Base-by-base conservation (phyloP, 1,140 invertebrate genomes). In the Meloidogyne chitwoodi region DNA sequence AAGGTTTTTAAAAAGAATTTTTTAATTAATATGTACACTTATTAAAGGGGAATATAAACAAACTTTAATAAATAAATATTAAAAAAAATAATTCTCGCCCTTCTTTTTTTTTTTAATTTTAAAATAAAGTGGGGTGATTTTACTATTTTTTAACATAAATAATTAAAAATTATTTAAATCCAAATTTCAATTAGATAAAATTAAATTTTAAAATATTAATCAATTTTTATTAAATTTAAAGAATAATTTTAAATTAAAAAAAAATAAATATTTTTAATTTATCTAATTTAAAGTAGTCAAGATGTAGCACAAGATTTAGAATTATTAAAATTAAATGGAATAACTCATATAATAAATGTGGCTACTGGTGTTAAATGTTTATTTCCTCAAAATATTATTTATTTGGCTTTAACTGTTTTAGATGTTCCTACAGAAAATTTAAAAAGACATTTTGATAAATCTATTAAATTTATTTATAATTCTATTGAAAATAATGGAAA, bases 281-380 rank as follows among this genome's bases (percentile, higher is more conserved):
- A 19, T 12, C 2, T 22, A 34, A 26, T 24, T 56, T 2, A 11
- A 16, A 93, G 93, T 11, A 94, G 93, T 0, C 93, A 95, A 88
- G 93, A 95, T 89, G 92, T 93, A 77, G 91, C 91, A 38, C 88
- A 85, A 44, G 89, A 90, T 62, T 70, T 87, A 27, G 88, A 89
- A 65, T 88, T 93, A 38, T 87, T 94, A 38, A 74, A 88, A n/a
- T 68, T 88, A 69, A 90, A 91, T 84, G 86, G 90, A 61, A 76
- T 76, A 41, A 76, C 75, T 48, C 75, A 76, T 27, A 65, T 95
- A 68, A 87, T 95, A 14, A 81, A 88, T 86, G 67, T 88, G 1
- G 88, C 86, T 8, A 83, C 86, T 27, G 86, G 75, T 76, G 84
- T 84, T 31, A 24, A 63, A 16, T 87, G 87, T 62, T 79, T 77